These are phyloP conservation scores for Scolanthus callimorphus DNA, from an alignment of 92 coral and sea anemone genomes.

Conservation along the genomic window DNA sequence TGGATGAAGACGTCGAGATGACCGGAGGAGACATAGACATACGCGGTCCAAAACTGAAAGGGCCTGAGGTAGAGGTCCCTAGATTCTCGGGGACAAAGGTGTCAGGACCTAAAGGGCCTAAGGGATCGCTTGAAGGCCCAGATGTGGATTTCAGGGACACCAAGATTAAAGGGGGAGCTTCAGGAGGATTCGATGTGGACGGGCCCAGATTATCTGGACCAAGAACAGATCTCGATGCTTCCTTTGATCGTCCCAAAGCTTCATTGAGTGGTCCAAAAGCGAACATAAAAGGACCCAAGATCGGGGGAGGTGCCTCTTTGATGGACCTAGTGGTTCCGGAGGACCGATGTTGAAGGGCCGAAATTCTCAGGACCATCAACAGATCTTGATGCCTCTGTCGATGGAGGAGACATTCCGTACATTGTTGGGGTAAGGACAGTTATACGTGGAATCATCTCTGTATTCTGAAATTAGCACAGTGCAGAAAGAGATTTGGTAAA, in stretches of 20 bases:
- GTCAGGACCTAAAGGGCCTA: not conserved
- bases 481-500: too few relatives aligned
- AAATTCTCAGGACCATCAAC: conserved; percentile 10
- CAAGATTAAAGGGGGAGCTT: too few relatives aligned
- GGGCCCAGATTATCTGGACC: not conserved
- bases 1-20: conserved; percentile 14
- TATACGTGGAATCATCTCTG: too few relatives aligned
- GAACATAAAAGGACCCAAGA: not conserved
- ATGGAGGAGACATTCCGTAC: conserved; percentile 17
- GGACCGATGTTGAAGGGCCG: not conserved
- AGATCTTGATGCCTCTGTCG: conserved; percentile 8
- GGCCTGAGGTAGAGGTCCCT: conserved; percentile 1
- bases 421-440: conserved; percentile 38
- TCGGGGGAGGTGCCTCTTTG: too few relatives aligned
- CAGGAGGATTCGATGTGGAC: not conserved
- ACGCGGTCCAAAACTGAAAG: conserved; percentile 1
- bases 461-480: too few relatives aligned
- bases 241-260: conserved; percentile 1
- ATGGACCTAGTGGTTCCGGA: conserved; percentile 9
- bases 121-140: not conserved
- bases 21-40: not conserved
- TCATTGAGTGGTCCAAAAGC: not conserved
- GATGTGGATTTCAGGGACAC: too few relatives aligned
- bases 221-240: too few relatives aligned
- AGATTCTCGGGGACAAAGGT: not conserved